A percentile compares a stretch with the other conserved stretches of the same genome.
Evolutionary conservation across 2,797 vertebrate genomes (phyloP).

Genomic region (Enteromius paludinosus): DNA sequence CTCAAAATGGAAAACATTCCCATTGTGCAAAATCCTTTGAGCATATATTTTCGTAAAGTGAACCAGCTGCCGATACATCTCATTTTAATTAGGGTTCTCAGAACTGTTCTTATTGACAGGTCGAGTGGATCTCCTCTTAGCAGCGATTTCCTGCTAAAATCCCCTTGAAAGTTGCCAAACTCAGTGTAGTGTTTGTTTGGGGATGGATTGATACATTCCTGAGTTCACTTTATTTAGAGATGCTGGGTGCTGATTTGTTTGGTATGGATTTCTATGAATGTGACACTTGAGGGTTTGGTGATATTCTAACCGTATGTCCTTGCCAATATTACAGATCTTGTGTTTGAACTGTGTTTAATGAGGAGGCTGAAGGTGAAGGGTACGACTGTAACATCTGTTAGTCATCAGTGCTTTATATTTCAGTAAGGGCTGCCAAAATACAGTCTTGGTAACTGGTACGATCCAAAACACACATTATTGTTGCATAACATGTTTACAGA

Average conservation of each 20-base stretch:
- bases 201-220: neutral
- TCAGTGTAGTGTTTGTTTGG: conserved; percentile 5
- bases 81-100: neutral
- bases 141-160: no score
- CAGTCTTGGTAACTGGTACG: neutral
- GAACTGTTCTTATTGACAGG: neutral
- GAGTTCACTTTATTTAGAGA: conserved; percentile 3
- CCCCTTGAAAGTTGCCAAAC: neutral
- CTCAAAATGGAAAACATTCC: conserved; percentile 14
- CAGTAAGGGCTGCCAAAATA: conserved; percentile 8
- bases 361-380: conserved; percentile 8
- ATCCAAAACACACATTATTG: conserved; percentile 29
- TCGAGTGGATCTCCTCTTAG: neutral
- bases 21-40: neutral
- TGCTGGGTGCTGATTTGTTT: conserved; percentile 4
- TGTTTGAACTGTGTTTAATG: neutral
- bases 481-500: conserved; percentile 28
- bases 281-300: neutral
- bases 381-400: conserved; percentile 25
- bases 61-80: neutral
- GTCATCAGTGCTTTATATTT: conserved; percentile 2
- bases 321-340: conserved; percentile 10
- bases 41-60: neutral
- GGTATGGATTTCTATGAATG: neutral
- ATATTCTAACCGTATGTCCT: neutral